A percentile compares a stretch with the other conserved stretches of the same genome.
These are phyloP conservation scores for Centropristis striata DNA, from an alignment of 2,113 vertebrate genomes.

Conservation along the genomic window DNA sequence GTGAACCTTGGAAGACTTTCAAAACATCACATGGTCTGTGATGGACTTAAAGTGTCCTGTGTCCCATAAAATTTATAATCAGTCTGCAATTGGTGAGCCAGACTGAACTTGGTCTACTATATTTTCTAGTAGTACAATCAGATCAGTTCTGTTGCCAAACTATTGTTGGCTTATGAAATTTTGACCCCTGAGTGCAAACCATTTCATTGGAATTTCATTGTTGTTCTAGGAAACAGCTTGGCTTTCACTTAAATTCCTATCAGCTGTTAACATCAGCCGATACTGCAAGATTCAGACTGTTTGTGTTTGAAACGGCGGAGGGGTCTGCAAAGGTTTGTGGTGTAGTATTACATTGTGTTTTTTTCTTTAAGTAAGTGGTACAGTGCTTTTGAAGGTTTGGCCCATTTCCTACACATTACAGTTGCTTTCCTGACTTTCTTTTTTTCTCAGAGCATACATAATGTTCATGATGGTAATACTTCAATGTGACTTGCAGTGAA, in stretches of 20 bases:
- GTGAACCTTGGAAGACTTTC: too few species aligned
- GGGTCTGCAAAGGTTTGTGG: background rate
- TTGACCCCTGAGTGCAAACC: background rate
- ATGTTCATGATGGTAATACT: too few species aligned
- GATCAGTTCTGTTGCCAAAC: background rate
- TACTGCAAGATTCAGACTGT: background rate
- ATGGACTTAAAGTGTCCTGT: background rate
- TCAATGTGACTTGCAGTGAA: background rate
- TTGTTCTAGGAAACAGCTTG: slow-evolving; percentile 26
- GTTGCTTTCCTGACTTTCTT: background rate
- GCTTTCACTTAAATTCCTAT: background rate
- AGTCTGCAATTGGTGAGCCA: background rate
- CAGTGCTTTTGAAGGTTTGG: background rate
- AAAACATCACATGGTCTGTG: background rate
- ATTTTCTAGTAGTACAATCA: background rate
- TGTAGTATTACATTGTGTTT: background rate
- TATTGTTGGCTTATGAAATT: background rate
- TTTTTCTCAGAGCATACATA: background rate
- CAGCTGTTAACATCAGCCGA: background rate
- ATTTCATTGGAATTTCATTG: background rate
- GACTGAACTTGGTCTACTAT: background rate
- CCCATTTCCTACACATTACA: background rate
- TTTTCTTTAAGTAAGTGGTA: background rate
- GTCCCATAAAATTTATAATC: background rate
- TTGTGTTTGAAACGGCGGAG: background rate